Evolutionary conservation across 53 echinoderm and acorn worm genomes (phyloP).

Genomic region (Echinarachnius parma): DNA sequence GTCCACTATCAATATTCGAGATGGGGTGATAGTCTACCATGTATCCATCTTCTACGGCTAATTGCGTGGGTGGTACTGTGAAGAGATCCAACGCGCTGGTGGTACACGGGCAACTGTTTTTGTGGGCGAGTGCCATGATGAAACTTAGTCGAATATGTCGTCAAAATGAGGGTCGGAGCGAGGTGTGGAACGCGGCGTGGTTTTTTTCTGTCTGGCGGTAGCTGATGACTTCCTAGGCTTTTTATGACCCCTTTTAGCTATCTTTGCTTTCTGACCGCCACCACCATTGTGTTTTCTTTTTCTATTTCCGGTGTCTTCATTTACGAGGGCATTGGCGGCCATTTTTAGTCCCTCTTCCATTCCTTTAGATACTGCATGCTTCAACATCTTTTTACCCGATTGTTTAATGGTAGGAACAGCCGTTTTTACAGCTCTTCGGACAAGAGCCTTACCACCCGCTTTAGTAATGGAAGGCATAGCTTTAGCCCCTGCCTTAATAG

Average conservation of each 20-base stretch:
- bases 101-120: slow-evolving; percentile 18
- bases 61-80: too few species aligned
- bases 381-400: not conserved
- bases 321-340: not conserved
- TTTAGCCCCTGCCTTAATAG: not conserved
- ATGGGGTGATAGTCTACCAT: too few species aligned
- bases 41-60: too few species aligned
- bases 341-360: not conserved
- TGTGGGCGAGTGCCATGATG: not conserved
- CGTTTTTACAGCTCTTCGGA: not conserved
- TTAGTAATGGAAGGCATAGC: not conserved
- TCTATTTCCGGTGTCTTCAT: not conserved
- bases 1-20: too few species aligned
- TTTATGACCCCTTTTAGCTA: not conserved
- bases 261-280: not conserved
- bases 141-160: not conserved
- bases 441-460: not conserved
- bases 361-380: not conserved
- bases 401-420: too few species aligned
- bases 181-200: not conserved
- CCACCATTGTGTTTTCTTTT: not conserved
- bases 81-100: too few species aligned
- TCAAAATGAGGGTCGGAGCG: not conserved
- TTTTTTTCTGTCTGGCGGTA: not conserved
- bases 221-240: not conserved